Conservation (phyloP, 2,797 vertebrate genomes). For the Todus mexicanus region DNA sequence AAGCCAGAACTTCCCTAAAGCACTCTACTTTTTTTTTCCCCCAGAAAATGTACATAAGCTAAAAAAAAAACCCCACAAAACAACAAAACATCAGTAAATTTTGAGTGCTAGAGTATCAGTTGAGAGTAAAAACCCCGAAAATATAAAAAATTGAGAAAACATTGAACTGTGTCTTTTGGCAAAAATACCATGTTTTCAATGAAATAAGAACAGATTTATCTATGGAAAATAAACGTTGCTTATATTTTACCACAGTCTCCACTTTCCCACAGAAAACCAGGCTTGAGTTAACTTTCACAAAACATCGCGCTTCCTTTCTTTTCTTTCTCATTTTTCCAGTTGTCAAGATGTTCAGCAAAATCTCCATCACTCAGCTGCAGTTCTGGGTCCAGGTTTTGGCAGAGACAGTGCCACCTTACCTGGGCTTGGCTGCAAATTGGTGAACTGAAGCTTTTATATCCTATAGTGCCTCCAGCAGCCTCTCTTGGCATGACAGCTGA, state of each 20-base stretch:
- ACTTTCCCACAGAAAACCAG: neutral
- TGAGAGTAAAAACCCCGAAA: neutral
- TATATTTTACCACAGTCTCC: neutral
- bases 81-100: neutral
- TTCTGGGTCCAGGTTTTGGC: neutral
- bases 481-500: rapidly evolving
- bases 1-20: neutral
- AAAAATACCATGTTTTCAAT: neutral
- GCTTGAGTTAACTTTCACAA: neutral
- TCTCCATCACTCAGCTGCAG: neutral
- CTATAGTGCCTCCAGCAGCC: neutral
- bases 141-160: no score
- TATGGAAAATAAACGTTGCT: neutral
- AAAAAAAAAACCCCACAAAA: neutral
- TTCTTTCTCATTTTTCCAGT: neutral
- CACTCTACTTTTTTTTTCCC: neutral
- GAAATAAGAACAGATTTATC: neutral
- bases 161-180: neutral
- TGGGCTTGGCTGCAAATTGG: neutral
- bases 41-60: neutral
- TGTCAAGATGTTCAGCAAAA: neutral
- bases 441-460: neutral
- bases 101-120: neutral
- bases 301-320: neutral
- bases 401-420: rapidly evolving